phyloP scores from a whole-genome alignment of 2,888 invertebrate species.

The Eupithecia insigniata region DNA sequence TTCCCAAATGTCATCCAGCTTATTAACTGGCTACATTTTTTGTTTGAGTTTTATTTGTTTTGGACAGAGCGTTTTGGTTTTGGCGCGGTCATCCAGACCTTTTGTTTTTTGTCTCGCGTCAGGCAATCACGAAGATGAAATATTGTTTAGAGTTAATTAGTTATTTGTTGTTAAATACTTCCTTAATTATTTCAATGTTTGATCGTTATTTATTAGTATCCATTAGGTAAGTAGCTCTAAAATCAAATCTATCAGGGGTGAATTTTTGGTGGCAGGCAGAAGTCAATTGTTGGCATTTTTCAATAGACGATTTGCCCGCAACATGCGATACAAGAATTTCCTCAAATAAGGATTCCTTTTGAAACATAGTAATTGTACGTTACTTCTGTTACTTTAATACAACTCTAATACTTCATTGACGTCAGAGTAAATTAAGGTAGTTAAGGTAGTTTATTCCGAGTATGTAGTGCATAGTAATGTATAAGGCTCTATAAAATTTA shows the following conservation, averaged over 20 bases:
- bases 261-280: background rate
- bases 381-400: too few relatives aligned
- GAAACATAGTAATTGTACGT: background rate
- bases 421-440: background rate
- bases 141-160: constrained; percentile 83
- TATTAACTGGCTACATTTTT: constrained; percentile 83
- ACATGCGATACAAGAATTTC: background rate
- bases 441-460: constrained; percentile 6
- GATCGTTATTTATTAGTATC: constrained; percentile 22
- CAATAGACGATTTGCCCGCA: background rate
- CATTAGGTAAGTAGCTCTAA: background rate
- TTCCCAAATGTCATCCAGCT: constrained; percentile 84
- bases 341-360: background rate
- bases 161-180: constrained; percentile 70
- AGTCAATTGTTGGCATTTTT: background rate
- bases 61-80: constrained; percentile 79
- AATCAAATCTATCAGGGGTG: background rate
- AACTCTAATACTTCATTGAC: too few relatives aligned
- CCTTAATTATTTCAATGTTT: constrained; percentile 57
- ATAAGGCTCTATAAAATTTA: constrained; percentile 31
- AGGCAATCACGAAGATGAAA: constrained; percentile 78
- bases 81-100: constrained; percentile 81
- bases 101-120: constrained; percentile 80
- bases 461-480: background rate
- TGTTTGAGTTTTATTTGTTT: constrained; percentile 81